Base-by-base conservation (phyloP, 2,797 vertebrate genomes). In the Rhinogobio ventralis region DNA sequence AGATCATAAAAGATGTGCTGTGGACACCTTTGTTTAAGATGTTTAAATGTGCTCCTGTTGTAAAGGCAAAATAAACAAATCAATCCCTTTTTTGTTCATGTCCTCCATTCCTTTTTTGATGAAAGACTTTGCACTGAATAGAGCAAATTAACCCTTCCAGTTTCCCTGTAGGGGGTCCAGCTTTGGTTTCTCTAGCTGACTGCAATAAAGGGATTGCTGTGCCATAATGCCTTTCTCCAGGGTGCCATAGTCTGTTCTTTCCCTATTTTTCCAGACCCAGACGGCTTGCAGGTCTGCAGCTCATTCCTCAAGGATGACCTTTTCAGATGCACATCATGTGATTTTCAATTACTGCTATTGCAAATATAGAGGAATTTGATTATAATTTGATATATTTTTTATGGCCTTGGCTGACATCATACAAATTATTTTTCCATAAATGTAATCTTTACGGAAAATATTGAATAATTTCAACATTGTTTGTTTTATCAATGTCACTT, bases 91-190 rank as follows among this genome's bases (percentile, higher is more conserved):
- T 85, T 68, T 82, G 79, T 87, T 81, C 17, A 39, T n/a, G 62
- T 83, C 53, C 45, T 81, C 46, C n/a, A 30, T 69, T 45, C 33
- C 46, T 49, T 72, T n/a, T 85, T 39, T 55, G 19, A 46, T 71
- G 73, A 87, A 84, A 78, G 62, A 75, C 55, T 66, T 75, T 42
- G 15, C 80, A 57, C 28, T 81, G 66, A 86, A 80, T 57, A 36
- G 71, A 53, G 73, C 81, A 73, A 87, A 87, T 89, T 62, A 86
- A 91, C 90, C 81, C 86, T 89, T 79, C 19, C 55, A 28, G 69
- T 74, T 64, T 75, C 57, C 36, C 57, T 74, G 68, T 62, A 7
- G 33, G 72, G 64, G 46, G 45, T 67, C 62, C 36, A n/a, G 71
- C 69, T 68, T 81, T 20, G 15, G 14, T 33, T 72, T 51, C 55